Percentiles rank a stretch among this genome's conserved stretches.
phyloP scores from a whole-genome alignment of 2,797 vertebrate genomes.

The Rhabdomys pumilio region DNA sequence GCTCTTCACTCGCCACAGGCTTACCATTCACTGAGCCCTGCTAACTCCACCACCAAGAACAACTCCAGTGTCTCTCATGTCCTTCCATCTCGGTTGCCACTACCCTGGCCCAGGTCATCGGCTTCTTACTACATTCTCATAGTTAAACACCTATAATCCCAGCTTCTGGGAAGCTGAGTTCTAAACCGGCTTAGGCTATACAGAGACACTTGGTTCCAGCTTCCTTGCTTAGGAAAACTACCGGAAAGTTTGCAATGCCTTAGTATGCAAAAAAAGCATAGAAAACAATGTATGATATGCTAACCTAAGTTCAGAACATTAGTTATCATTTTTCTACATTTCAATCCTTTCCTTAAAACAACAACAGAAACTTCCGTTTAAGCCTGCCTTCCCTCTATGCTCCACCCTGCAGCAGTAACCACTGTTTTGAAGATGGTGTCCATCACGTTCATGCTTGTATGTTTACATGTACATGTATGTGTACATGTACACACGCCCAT shows the following conservation, averaged over 20 bases:
- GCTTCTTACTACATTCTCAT: background rate
- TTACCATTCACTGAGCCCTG: background rate
- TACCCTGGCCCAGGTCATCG: background rate
- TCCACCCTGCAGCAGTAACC: background rate
- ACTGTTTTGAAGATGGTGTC: background rate
- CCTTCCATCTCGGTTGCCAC: background rate
- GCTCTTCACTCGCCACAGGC: background rate
- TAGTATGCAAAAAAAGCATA: conserved; percentile 46
- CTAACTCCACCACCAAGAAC: background rate
- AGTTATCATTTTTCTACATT: conserved; percentile 40
- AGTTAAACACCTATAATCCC: background rate
- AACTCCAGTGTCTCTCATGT: background rate
- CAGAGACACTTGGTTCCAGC: background rate
- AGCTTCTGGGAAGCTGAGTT: background rate
- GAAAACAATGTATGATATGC: conserved; percentile 40
- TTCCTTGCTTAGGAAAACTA: background rate
- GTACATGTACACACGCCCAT: background rate
- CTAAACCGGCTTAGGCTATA: background rate
- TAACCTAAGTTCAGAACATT: conserved; percentile 25
- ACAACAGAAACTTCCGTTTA: background rate
- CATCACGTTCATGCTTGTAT: background rate
- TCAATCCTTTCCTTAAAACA: conserved; percentile 34
- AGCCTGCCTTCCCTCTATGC: background rate
- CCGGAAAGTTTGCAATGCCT: conserved; percentile 45
- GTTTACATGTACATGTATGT: background rate